Base-by-base conservation (phyloP, 2,888 invertebrate genomes). In the Anoplius nigerrimus region DNA sequence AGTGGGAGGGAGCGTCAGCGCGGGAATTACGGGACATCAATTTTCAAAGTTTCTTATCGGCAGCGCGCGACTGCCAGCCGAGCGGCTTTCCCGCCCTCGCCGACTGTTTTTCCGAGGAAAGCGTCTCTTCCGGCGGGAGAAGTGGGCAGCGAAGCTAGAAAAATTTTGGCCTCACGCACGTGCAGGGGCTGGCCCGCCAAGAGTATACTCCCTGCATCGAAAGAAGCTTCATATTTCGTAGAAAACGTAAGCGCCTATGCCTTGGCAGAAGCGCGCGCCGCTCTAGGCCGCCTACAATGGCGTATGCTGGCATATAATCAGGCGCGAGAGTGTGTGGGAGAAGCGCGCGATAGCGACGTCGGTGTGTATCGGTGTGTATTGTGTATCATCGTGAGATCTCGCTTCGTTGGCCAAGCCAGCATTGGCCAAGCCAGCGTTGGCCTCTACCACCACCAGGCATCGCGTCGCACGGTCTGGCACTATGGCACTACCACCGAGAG, bases 321-420 rank as follows among this genome's bases (percentile, higher is more conserved):
- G 62, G 43, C 43, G 24, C 13, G 52, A 13, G 55, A 5, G 21
- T 5, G 65, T 75, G 54, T 61, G 52, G 20, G 70, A 24, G 69
- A n/a, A 52, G 11, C n/a, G 53, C 48, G 68, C 57, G 64, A 59
- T 45, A 22, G 54, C 54, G 59, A 59, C 52, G 56, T 46, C 18
- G 18, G 69, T 65, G 61, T 55, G 34, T 24, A 54, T 46, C 18
- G 18, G 69, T 65, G 61, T 55, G 34, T 24, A 54, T 5, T 55
- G 64, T 69, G 65, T 71, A 63, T 71, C 71, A 34, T 34, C 34
- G 75, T 63, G 71, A 70, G 72, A 78, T 75, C 69, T 77, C 75
- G 72, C 66, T 65, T 64, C 52, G 52, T 21, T 52, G 52, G 20
- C 52, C 20, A 18, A 18, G 5, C 52, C 20, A 52, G 21, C 52